Base-by-base conservation (phyloP, 2,113 vertebrate species). In the Plecturocebus donacophilus region DNA sequence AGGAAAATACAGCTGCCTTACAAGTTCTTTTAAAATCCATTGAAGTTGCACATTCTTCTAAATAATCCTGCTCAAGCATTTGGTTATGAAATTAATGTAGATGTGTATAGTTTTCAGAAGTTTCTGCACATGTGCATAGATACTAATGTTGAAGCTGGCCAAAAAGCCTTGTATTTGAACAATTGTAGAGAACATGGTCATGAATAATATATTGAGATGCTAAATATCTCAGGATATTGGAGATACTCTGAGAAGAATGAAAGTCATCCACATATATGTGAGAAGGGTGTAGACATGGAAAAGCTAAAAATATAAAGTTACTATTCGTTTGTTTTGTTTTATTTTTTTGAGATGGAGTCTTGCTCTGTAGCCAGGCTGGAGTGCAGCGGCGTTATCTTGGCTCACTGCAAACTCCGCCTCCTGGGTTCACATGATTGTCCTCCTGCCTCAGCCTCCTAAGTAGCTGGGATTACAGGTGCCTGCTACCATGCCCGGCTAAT, bases 161-260 rank as follows among this genome's bases (percentile, higher is more conserved):
- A 96, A 80, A 85, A 97, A 97, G 80, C 80, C 38, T 85, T 32
- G 70, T 19, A 91, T 66, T 82, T 97, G 87, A 98, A 94, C 25
- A 96, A 96, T 40, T 88, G 45, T 96, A 96, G 97, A 98, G 91
- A 97, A 97, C 90, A 96, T 97, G 90, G 98, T 90, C 88, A 98
- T 99, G 98, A 99, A 99, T 99, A 99, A 99, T 99, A 98, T 98
- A 99, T 97, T 97, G 97, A 97, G 97, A 94, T 98, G 95, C 25
- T 19, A 54, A 92, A 97, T 98, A 98, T 98, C 98, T 99, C 97
- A 98, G 98, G 98, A 98, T 97, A 99, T 98, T 98, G 97, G 98
- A 99, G 98, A 98, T 94, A 96, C 4, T 17, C 19, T 91, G 47
- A 89, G 45, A 91, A 30, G 80, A 97, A 9, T 38, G 84, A 82